A percentile compares a stretch with the other conserved stretches of the same genome.
phyloP scores from a whole-genome alignment of 2,888 invertebrate species.

The Prosopocoilus inquinatus region DNA sequence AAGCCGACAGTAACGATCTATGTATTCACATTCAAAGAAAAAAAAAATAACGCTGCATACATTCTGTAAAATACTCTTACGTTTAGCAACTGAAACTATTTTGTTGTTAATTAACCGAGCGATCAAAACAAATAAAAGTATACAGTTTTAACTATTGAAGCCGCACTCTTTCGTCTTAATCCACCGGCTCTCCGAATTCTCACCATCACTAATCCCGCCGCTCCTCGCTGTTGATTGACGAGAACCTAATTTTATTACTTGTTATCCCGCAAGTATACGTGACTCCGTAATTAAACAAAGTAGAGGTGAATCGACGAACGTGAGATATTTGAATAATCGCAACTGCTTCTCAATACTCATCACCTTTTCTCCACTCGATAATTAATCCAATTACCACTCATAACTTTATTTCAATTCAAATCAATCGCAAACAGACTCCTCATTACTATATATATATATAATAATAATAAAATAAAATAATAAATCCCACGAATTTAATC shows the following conservation, averaged over 20 bases:
- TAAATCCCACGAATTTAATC: too few relatives aligned
- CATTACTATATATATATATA: too few relatives aligned
- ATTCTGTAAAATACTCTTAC: slow-evolving; percentile 18
- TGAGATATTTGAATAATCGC: slow-evolving; percentile 34
- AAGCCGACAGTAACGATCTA: slow-evolving; percentile 19
- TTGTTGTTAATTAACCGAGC: slow-evolving; percentile 20
- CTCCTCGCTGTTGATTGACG: slow-evolving; percentile 22
- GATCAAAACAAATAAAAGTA: slow-evolving; percentile 22
- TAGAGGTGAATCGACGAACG: slow-evolving; percentile 29
- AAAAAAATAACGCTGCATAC: slow-evolving; percentile 9
- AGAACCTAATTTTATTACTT: slow-evolving; percentile 30
- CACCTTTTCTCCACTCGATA: too few relatives aligned
- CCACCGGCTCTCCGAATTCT: too few relatives aligned
- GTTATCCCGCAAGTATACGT: slow-evolving; percentile 24
- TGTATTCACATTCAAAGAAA: slow-evolving; percentile 9
- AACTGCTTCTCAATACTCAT: slow-evolving; percentile 10
- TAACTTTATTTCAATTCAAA: too few relatives aligned
- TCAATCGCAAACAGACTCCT: too few relatives aligned
- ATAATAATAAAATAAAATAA: too few relatives aligned
- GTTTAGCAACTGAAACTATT: slow-evolving; percentile 18
- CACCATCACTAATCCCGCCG: not conserved
- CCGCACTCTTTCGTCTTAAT: too few relatives aligned
- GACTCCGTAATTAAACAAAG: slow-evolving; percentile 30
- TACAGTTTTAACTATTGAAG: slow-evolving; percentile 17
- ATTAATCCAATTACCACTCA: slow-evolving; percentile 31